Evolutionary conservation across 2,797 vertebrate genomes (phyloP).

Genomic region (Bufotes viridis): DNA sequence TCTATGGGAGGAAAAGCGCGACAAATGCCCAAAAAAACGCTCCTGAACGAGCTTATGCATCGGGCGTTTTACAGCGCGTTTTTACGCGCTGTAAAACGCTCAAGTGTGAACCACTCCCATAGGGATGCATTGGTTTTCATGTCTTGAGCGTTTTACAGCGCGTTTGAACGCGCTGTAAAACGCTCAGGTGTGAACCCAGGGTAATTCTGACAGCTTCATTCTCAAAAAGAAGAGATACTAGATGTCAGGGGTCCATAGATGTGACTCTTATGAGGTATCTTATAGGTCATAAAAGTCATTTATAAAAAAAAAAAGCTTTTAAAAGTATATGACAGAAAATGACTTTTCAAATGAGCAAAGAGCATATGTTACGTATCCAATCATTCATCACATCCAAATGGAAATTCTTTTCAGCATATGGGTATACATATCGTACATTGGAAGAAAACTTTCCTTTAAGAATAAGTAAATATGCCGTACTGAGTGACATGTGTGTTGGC

Average conservation of each 20-base stretch:
- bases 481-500: conserved; percentile 29
- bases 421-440: neutral
- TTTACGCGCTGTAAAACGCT: no score
- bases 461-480: conserved; percentile 13
- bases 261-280: neutral
- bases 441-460: conserved; percentile 37
- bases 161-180: no score
- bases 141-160: no score
- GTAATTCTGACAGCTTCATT: no score
- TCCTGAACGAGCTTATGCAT: no score
- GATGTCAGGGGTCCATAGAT: neutral
- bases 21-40: no score
- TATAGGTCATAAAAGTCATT: no score
- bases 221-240: neutral
- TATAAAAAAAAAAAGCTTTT: neutral
- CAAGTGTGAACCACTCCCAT: no score
- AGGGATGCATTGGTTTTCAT: no score
- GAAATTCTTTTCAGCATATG: conserved; percentile 33
- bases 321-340: neutral
- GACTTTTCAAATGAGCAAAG: neutral
- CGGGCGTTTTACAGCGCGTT: no score
- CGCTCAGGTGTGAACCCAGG: no score
- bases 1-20: no score
- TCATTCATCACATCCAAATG: conserved; percentile 45
- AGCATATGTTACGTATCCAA: conserved; percentile 3